phyloP scores from a whole-genome alignment of 2,113 vertebrate species.

The Desmodus rotundus region DNA sequence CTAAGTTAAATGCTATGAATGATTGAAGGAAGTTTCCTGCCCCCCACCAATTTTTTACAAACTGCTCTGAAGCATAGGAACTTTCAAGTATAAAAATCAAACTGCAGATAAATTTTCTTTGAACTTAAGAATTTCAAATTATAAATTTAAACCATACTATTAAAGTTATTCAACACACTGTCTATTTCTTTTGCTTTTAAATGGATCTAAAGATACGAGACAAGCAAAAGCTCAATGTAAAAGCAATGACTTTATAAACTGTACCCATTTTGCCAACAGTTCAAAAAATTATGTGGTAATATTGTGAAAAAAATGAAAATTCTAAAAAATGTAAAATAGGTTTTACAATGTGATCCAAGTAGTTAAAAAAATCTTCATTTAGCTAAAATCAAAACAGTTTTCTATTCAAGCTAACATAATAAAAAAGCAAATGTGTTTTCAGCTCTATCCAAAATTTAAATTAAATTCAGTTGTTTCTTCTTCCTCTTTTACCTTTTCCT shows the following conservation, averaged over 20 bases:
- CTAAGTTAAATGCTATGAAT: neutral
- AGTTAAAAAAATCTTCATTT: neutral
- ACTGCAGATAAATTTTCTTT: slow-evolving; percentile 48
- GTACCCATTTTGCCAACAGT: neutral
- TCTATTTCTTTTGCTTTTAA: slow-evolving; percentile 25
- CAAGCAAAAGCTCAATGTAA: slow-evolving; percentile 7
- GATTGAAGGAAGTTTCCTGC: neutral
- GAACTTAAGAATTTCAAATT: slow-evolving; percentile 54
- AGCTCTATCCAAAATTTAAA: neutral
- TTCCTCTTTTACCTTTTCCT: neutral
- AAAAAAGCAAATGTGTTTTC: slow-evolving; percentile 22
- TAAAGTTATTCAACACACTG: slow-evolving; percentile 31
- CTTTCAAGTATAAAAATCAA: slow-evolving; percentile 47
- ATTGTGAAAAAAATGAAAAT: slow-evolving; percentile 26
- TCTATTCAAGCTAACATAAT: neutral
- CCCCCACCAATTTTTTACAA: neutral
- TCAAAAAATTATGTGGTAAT: neutral
- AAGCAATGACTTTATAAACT: slow-evolving; percentile 15
- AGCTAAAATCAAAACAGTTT: slow-evolving; percentile 29
- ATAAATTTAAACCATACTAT: slow-evolving; percentile 9
- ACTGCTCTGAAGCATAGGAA: neutral
- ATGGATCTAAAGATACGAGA: slow-evolving; percentile 38
- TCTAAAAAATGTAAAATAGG: slow-evolving; percentile 2
- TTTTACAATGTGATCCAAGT: slow-evolving; percentile 30
- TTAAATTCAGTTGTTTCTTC: neutral